Percentiles rank a stretch among this genome's conserved stretches.
Conservation (phyloP, 2,797 vertebrate genomes). For the Channallabes apus region DNA sequence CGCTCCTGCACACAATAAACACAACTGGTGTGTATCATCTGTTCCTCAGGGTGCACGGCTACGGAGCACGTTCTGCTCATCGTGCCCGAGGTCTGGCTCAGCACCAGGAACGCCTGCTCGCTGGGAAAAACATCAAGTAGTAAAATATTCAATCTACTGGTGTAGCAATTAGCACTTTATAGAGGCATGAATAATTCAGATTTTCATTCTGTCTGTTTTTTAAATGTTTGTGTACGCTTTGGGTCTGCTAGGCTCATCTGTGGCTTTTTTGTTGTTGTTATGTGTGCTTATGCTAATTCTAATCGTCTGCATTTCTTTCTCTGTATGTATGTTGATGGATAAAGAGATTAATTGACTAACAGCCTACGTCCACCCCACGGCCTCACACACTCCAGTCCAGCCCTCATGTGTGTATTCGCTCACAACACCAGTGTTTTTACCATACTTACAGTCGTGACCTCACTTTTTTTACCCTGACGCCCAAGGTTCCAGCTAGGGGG, state of each 20-base stretch:
- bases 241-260: too few species aligned
- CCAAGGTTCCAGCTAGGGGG: conserved; percentile 64
- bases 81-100: background rate
- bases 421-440: too few species aligned
- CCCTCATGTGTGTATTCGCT: too few species aligned
- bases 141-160: background rate
- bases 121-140: too few species aligned
- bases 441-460: conserved; percentile 67
- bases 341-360: background rate
- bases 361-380: too few species aligned
- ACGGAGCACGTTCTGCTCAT: background rate
- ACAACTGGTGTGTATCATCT: conserved; percentile 1
- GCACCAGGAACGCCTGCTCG: background rate
- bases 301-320: too few species aligned
- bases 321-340: background rate
- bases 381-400: too few species aligned
- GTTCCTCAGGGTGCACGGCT: background rate
- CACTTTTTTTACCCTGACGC: conserved; percentile 81
- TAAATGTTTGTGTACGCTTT: too few species aligned
- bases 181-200: too few species aligned
- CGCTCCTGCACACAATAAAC: background rate
- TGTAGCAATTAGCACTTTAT: background rate
- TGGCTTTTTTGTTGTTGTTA: too few species aligned
- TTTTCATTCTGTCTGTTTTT: too few species aligned
- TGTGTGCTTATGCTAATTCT: too few species aligned